Conservation (phyloP, 2,113 vertebrate species). For the Oreochromis spilurus region DNA sequence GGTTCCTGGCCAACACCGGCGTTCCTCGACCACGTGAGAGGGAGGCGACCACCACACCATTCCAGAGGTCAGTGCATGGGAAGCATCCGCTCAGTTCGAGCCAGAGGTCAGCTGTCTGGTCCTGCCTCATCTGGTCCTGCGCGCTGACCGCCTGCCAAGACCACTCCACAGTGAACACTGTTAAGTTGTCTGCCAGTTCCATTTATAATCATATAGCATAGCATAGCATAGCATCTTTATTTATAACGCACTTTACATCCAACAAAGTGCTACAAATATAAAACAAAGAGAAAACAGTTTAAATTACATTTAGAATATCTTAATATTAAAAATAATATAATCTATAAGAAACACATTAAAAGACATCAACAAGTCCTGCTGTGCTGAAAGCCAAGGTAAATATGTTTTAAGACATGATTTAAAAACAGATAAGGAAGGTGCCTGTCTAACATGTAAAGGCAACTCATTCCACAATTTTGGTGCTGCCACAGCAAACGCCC, state of each 20-base stretch:
- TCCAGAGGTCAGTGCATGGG: not conserved
- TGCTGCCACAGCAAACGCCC: no score
- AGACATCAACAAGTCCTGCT: not conserved
- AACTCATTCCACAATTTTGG: not conserved
- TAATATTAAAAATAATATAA: not conserved
- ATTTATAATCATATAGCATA: no score
- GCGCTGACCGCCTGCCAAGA: rapidly evolving
- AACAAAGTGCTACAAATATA: no score
- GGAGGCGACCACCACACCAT: rapidly evolving
- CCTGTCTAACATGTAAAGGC: not conserved
- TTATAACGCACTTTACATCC: no score
- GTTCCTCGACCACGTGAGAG: not conserved
- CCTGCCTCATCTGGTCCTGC: rapidly evolving
- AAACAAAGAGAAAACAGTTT: no score
- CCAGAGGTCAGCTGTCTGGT: not conserved
- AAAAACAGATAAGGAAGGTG: not conserved
- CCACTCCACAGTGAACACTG: not conserved
- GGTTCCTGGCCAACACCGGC: not conserved
- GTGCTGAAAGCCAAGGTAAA: not conserved
- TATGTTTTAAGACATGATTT: not conserved
- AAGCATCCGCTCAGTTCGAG: not conserved
- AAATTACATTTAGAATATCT: no score
- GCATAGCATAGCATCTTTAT: no score
- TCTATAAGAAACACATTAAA: not conserved
- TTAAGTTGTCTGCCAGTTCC: not conserved